These are phyloP conservation scores for Pristionchus arcanus DNA, from an alignment of 2,888 invertebrate species.

Conservation along the genomic window DNA sequence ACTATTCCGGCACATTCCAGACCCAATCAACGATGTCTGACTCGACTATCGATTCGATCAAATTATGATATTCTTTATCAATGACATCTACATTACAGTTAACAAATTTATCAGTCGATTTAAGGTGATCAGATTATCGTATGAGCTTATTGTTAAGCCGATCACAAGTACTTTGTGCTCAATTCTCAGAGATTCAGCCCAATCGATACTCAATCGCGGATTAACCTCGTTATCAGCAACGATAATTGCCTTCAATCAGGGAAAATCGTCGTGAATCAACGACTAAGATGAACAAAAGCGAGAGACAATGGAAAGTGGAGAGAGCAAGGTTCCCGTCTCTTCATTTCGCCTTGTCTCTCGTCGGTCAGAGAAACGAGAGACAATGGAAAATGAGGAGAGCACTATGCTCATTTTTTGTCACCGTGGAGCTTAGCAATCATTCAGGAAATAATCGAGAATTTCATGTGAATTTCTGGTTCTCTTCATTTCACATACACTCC, in stretches of 20 bases:
- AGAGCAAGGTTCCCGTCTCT: too few species aligned
- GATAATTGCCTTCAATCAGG: slow-evolving; percentile 25
- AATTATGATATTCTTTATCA: too few species aligned
- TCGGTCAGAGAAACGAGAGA: background rate
- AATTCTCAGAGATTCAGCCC: background rate
- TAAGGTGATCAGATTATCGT: too few species aligned
- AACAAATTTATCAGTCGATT: too few species aligned
- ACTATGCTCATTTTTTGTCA: background rate
- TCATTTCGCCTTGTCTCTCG: too few species aligned
- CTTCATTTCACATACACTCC: background rate
- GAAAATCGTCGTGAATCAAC: background rate
- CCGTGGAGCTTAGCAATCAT: background rate
- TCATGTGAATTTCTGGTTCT: background rate
- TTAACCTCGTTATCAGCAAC: slow-evolving; percentile 5
- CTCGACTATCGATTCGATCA: background rate
- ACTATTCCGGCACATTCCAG: background rate
- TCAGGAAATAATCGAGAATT: background rate
- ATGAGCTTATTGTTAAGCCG: too few species aligned
- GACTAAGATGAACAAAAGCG: too few species aligned
- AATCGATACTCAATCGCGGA: slow-evolving; percentile 4
- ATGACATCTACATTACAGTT: too few species aligned
- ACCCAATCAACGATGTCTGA: background rate
- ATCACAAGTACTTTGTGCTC: background rate
- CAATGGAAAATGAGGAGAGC: background rate
- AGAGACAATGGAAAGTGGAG: too few species aligned